These are phyloP conservation scores for Plagodis dolabraria DNA, from an alignment of 2,888 invertebrate species.

Conservation along the genomic window DNA sequence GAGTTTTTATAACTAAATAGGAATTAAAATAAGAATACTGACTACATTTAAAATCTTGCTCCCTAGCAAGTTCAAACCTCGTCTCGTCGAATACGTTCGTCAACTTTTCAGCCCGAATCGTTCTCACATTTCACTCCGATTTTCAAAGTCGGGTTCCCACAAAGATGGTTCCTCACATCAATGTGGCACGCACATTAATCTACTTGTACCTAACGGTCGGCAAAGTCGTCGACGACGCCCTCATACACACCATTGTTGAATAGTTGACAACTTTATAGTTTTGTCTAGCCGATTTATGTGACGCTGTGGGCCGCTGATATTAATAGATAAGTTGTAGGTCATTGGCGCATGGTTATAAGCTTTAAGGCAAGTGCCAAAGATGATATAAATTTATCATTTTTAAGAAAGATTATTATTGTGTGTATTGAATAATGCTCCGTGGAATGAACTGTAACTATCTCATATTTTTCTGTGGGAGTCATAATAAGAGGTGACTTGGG, in stretches of 20 bases:
- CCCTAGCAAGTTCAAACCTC: too few species aligned
- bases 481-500: too few species aligned
- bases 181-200: slow-evolving; percentile 78
- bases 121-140: slow-evolving; percentile 58
- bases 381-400: too few species aligned
- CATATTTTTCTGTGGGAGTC: background rate
- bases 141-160: slow-evolving; percentile 75
- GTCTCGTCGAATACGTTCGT: too few species aligned
- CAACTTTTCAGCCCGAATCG: slow-evolving; percentile 31
- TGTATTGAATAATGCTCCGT: too few species aligned
- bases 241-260: slow-evolving; percentile 61
- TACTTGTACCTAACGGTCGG: slow-evolving; percentile 61
- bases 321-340: slow-evolving; percentile 30
- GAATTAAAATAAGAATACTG: too few species aligned
- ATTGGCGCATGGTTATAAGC: slow-evolving; percentile 24
- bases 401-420: too few species aligned
- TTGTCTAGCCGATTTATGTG: slow-evolving; percentile 35
- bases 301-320: slow-evolving; percentile 28
- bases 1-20: too few species aligned
- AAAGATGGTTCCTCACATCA: slow-evolving; percentile 79
- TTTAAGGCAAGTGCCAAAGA: too few species aligned
- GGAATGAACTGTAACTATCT: too few species aligned
- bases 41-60: too few species aligned
- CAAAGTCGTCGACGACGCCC: slow-evolving; percentile 59
- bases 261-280: slow-evolving; percentile 60